phyloP scores from a whole-genome alignment of 2,113 vertebrate species.

The Ochotona princeps region DNA sequence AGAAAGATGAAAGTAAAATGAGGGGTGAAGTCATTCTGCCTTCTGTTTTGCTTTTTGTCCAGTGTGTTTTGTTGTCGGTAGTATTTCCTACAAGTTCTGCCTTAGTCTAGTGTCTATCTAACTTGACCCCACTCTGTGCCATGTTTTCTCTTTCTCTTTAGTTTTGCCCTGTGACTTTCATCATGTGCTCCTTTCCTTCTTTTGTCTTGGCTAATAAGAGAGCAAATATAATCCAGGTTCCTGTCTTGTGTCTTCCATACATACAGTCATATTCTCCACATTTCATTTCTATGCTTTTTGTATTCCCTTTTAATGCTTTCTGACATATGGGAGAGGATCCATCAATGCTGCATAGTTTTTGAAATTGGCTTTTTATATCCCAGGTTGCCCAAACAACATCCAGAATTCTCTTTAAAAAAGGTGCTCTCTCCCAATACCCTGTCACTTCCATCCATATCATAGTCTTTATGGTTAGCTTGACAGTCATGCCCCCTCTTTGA shows the following conservation, averaged over 20 bases:
- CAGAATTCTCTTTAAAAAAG: background rate
- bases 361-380: background rate
- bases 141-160: background rate
- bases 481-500: background rate
- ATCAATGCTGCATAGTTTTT: background rate
- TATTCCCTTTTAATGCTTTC: background rate
- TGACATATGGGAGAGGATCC: background rate
- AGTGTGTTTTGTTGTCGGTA: background rate
- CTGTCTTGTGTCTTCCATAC: background rate
- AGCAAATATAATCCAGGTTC: background rate
- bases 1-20: slow-evolving; percentile 35
- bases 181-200: background rate
- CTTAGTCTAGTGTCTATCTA: background rate
- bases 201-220: background rate
- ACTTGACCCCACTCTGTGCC: background rate
- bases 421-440: background rate
- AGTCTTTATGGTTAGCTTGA: background rate
- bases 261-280: background rate
- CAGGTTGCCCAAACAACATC: background rate
- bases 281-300: background rate
- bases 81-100: background rate
- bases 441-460: background rate
- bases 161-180: background rate
- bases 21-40: background rate
- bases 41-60: background rate